Evolutionary conservation across 2,888 invertebrate species (phyloP).

Genomic region (Asteroscopus sphinx): DNA sequence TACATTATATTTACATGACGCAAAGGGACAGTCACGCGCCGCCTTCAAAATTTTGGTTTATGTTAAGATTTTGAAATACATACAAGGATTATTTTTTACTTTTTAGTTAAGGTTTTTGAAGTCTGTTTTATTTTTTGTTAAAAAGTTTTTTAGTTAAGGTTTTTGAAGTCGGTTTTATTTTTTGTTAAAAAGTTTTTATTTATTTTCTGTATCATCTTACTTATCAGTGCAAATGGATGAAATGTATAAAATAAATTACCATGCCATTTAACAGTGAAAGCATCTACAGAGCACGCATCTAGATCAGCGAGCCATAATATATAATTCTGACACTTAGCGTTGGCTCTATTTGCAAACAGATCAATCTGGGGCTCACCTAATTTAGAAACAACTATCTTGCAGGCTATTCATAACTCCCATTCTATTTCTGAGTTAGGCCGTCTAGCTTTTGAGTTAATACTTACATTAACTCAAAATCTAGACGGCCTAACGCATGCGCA

Average conservation of each 20-base stretch:
- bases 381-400: conserved; percentile 1
- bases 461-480: no score
- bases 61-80: no score
- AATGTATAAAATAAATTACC: conserved; percentile 17
- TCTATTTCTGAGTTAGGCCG: conserved; percentile 6
- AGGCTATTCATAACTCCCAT: conserved; percentile 6
- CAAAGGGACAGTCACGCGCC: no score
- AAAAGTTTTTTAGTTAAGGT: no score
- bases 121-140: no score
- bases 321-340: conserved; percentile 10
- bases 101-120: no score
- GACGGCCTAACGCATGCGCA: conserved; percentile 15
- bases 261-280: conserved; percentile 18
- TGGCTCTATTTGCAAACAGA: conserved; percentile 7
- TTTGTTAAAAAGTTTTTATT: no score
- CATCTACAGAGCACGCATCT: conserved; percentile 3
- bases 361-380: conserved; percentile 14
- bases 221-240: conserved; percentile 6
- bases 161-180: no score
- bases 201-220: conserved; percentile 11
- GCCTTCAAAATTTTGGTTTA: no score
- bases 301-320: conserved; percentile 9
- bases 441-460: no score
- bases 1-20: no score
- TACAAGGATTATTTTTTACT: no score